Conservation (phyloP, 1,140 invertebrate species). For the Babylonia areolata region DNA sequence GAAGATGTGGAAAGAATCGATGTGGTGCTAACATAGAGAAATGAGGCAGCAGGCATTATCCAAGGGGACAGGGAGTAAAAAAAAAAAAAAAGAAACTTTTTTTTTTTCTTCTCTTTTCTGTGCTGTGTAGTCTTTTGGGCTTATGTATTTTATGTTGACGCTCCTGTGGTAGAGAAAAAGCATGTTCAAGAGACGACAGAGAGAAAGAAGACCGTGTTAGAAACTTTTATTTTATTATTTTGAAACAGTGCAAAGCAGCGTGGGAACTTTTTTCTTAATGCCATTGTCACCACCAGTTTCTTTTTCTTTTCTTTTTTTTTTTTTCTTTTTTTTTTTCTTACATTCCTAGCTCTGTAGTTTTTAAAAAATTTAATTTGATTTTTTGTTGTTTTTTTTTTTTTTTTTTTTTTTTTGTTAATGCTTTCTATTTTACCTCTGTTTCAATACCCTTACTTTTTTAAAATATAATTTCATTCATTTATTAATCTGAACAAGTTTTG, state of each 20-base stretch:
- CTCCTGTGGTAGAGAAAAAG: slow-evolving; percentile 34
- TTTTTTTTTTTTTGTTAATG: background rate
- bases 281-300: background rate
- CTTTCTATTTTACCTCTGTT: background rate
- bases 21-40: slow-evolving; percentile 29
- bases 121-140: slow-evolving; percentile 23
- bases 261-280: background rate
- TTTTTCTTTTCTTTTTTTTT: background rate
- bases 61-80: slow-evolving; percentile 21
- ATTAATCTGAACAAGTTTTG: too few relatives aligned
- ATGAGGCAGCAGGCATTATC: slow-evolving; percentile 32
- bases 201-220: background rate
- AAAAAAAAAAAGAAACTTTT: background rate
- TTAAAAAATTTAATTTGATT: background rate
- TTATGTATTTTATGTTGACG: slow-evolving; percentile 30
- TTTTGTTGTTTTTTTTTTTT: background rate
- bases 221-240: too few relatives aligned
- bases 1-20: slow-evolving; percentile 28
- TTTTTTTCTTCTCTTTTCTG: slow-evolving; percentile 27
- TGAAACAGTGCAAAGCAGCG: too few relatives aligned
- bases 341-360: too few relatives aligned
- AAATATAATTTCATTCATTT: too few relatives aligned
- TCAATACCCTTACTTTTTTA: too few relatives aligned
- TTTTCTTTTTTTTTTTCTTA: background rate
- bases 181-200: slow-evolving; percentile 13